Evolutionary conservation across 2,888 invertebrate genomes (phyloP), one percentile per base, ranked within the genome.

Genomic region (Philereme transversata): DNA sequence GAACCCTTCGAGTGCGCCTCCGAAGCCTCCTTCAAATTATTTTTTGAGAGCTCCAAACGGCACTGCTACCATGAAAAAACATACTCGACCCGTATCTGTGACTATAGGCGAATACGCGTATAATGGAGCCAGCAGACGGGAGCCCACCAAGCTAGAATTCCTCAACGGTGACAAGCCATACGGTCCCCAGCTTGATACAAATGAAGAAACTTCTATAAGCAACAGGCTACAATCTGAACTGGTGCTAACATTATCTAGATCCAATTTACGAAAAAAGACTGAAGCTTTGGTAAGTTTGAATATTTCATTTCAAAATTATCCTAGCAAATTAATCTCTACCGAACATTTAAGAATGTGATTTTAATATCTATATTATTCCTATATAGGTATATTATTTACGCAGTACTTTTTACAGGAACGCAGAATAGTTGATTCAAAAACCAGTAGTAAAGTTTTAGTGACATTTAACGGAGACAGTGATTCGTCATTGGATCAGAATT

Each of bases 111-210:
- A 95, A 81, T 96, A 95, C 76, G 93, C 93, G 1, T 91, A 93
- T 35, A 93, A 92, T 40, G 94, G 93, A 10, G 92, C 90, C 36
- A 93, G 92, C 5, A 79, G 84, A 57, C 83, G 94, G 64, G 95
- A 95, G 71, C 96, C 96, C 0, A 94, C 94, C n/a, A 95, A 95
- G 78, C 87, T 96, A 65, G 95, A 95, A 71, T 96, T 96, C 78
- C 89, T 96, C 48, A 88, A 82, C 62, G 84, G 84, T 49, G 92
- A 92, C 58, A 91, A 89, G 70, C 73, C 80, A 4, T 89, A 88
- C 57, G 86, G 83, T n/a, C 80, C 82, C n/a, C 57, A 58, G n/a
- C 41, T 79, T 60, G 80, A 68, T 7, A 57, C 76, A 41, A 78
- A 82, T 54, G 91, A 90, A 36, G 88, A 91, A 67, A 90, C 89